Evolutionary conservation across 1,140 invertebrate genomes (phyloP).

Genomic region (Drosophila repleta): DNA sequence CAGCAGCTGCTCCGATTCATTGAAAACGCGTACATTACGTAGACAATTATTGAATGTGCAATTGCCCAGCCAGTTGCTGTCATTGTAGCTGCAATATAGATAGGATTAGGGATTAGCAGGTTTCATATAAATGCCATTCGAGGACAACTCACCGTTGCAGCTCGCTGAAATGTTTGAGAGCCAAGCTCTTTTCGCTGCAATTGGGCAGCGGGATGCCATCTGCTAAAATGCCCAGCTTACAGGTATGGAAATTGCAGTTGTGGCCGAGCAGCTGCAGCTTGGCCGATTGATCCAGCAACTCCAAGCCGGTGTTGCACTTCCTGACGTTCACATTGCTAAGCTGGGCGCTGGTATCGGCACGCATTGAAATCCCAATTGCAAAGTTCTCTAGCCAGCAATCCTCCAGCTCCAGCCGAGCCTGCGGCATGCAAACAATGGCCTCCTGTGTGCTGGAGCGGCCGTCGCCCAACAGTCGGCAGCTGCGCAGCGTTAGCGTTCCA

Average conservation of each 20-base stretch:
- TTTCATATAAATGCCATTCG: neutral
- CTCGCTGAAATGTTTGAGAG: slow-evolving; percentile 45
- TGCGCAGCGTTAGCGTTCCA: slow-evolving; percentile 75
- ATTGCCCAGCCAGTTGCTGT: slow-evolving; percentile 48
- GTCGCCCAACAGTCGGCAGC: slow-evolving; percentile 83
- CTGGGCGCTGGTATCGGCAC: slow-evolving; percentile 32
- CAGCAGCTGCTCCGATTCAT: slow-evolving; percentile 55
- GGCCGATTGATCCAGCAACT: slow-evolving; percentile 47
- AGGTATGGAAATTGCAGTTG: slow-evolving; percentile 55
- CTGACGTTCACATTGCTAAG: slow-evolving; percentile 48
- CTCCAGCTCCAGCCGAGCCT: slow-evolving; percentile 66
- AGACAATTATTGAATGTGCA: slow-evolving; percentile 55
- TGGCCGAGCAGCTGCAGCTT: slow-evolving; percentile 47
- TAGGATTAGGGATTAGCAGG: neutral
- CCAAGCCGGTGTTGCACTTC: slow-evolving; percentile 59
- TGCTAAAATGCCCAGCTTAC: slow-evolving; percentile 58
- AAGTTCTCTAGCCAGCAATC: slow-evolving; percentile 82
- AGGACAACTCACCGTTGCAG: slow-evolving; percentile 41
- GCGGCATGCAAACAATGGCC: slow-evolving; percentile 83
- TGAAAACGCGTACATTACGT: slow-evolving; percentile 40
- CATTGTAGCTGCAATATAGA: slow-evolving; percentile 50
- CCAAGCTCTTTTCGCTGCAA: slow-evolving; percentile 29
- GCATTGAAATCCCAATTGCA: slow-evolving; percentile 73
- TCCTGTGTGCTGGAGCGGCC: slow-evolving; percentile 81
- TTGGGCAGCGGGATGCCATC: slow-evolving; percentile 32